These are phyloP conservation scores for Protobothrops mucrosquamatus DNA, from an alignment of 2,113 vertebrate genomes.

Conservation along the genomic window DNA sequence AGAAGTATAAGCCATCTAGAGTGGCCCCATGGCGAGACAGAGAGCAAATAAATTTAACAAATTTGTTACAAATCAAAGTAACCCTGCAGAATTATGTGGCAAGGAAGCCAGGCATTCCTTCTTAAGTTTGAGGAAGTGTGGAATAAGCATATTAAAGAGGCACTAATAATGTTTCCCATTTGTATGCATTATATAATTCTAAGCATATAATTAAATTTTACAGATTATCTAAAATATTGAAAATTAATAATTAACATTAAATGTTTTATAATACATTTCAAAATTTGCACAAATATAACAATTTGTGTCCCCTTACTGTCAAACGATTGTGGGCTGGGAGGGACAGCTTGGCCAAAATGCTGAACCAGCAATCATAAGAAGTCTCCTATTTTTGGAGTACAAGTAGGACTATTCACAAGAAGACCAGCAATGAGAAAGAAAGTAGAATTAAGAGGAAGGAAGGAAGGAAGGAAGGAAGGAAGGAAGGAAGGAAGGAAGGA, in stretches of 20 bases:
- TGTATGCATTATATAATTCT: background rate
- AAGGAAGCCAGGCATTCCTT: background rate
- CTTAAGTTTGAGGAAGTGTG: background rate
- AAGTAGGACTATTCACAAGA: background rate
- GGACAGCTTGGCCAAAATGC: background rate
- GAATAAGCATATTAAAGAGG: background rate
- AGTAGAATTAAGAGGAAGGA: background rate
- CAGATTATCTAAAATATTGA: background rate
- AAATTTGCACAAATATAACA: background rate
- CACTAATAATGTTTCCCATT: background rate
- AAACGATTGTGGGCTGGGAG: background rate
- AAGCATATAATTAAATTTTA: background rate
- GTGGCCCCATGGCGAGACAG: background rate
- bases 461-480: too few species aligned
- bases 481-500: too few species aligned
- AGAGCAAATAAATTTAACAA: background rate
- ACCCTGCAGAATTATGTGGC: background rate
- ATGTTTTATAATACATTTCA: background rate
- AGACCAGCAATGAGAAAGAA: background rate
- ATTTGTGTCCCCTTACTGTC: background rate
- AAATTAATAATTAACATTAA: background rate
- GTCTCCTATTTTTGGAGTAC: background rate
- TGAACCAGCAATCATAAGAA: background rate
- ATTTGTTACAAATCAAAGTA: background rate
- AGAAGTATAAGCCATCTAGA: background rate